Evolutionary conservation across 2,113 vertebrate species (phyloP).

Genomic region (Ondatra zibethicus): DNA sequence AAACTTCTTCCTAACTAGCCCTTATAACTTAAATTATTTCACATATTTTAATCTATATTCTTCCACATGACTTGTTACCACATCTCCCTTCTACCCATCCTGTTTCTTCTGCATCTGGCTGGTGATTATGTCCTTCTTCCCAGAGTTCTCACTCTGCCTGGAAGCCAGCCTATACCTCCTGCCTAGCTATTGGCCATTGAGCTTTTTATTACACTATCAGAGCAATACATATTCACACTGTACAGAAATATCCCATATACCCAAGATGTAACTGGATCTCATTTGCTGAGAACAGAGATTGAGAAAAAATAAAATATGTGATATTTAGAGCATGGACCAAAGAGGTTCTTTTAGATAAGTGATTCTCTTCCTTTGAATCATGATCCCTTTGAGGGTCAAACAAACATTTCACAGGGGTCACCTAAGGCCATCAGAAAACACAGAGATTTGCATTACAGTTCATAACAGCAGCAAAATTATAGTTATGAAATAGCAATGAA

Average conservation of each 20-base stretch:
- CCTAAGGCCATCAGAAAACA: neutral
- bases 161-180: neutral
- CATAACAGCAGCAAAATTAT: neutral
- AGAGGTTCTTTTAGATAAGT: neutral
- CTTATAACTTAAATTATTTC: neutral
- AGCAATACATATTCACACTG: neutral
- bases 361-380: no score
- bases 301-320: neutral
- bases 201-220: neutral
- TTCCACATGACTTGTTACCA: neutral
- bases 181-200: neutral
- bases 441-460: neutral
- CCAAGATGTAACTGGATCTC: fast-evolving
- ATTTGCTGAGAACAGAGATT: neutral
- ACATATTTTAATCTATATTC: neutral
- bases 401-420: neutral
- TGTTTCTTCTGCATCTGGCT: neutral
- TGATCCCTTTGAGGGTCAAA: no score
- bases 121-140: neutral
- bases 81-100: neutral
- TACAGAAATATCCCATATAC: neutral
- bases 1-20: neutral
- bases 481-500: neutral
- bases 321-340: neutral
- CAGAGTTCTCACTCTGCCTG: neutral